These are phyloP conservation scores for Drosophila arawakana DNA, from an alignment of 1,140 invertebrate species.

Conservation along the genomic window DNA sequence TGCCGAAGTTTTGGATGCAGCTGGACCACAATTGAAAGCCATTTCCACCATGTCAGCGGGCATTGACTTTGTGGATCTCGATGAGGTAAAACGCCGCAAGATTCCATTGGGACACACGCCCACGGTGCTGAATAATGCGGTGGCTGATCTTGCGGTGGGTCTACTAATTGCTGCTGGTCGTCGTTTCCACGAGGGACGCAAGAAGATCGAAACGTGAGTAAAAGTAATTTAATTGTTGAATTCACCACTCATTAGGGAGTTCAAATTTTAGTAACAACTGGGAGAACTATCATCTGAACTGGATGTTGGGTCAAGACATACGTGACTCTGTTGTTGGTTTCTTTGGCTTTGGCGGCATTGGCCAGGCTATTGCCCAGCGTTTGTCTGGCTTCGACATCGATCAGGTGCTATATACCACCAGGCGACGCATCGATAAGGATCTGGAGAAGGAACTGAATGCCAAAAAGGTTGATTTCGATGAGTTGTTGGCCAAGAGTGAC, in stretches of 20 bases:
- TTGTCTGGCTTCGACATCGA: slow-evolving; percentile 90
- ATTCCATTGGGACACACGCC: slow-evolving; percentile 95
- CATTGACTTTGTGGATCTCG: slow-evolving; percentile 91
- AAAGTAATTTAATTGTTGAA: too few species aligned
- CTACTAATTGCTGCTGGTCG: slow-evolving; percentile 85
- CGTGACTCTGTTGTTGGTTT: slow-evolving; percentile 93
- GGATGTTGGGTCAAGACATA: slow-evolving; percentile 94
- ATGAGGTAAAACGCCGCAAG: slow-evolving; percentile 88
- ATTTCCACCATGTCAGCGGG: slow-evolving; percentile 96
- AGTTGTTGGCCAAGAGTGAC: slow-evolving; percentile 90
- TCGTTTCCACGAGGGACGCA: slow-evolving; percentile 91
- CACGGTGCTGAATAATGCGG: slow-evolving; percentile 94
- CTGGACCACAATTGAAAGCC: slow-evolving; percentile 91
- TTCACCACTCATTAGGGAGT: background rate
- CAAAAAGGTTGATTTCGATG: slow-evolving; percentile 89
- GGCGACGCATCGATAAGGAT: slow-evolving; percentile 86
- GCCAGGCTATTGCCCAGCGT: slow-evolving; percentile 89
- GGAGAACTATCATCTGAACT: slow-evolving; percentile 93
- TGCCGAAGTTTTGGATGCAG: slow-evolving; percentile 88
- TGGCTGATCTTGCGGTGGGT: slow-evolving; percentile 93
- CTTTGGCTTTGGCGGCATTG: slow-evolving; percentile 94
- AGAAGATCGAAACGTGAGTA: slow-evolving; percentile 75
- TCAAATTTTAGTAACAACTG: slow-evolving; percentile 89
- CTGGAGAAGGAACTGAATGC: slow-evolving; percentile 89
- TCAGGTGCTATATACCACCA: slow-evolving; percentile 90